Percentiles rank a stretch among this genome's conserved stretches.
These are phyloP conservation scores for Triplophysa yarkandensis DNA, from an alignment of 2,797 vertebrate species.

Conservation along the genomic window DNA sequence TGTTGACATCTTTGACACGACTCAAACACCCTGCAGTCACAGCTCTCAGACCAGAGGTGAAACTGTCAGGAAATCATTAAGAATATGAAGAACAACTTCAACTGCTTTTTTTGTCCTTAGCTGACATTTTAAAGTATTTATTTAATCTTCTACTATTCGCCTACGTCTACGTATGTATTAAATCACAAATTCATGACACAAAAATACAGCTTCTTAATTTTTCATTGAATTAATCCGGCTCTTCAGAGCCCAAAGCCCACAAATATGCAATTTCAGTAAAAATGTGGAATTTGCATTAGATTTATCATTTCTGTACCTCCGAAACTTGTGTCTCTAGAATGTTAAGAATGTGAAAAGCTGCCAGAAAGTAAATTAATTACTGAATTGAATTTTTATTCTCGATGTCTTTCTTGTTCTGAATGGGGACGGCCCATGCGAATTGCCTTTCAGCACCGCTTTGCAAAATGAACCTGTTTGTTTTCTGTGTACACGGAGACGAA, in stretches of 20 bases:
- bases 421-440: slow-evolving; percentile 7
- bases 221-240: too few species aligned
- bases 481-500: slow-evolving; percentile 28
- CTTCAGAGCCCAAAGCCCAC: too few species aligned
- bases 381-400: slow-evolving; percentile 33
- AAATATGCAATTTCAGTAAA: not conserved
- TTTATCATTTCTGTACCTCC: not conserved
- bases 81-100: not conserved
- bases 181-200: not conserved
- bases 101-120: not conserved
- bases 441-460: slow-evolving; percentile 19
- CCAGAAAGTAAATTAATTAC: slow-evolving; percentile 38
- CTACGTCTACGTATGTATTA: too few species aligned
- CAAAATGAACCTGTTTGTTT: slow-evolving; percentile 39
- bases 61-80: slow-evolving; percentile 11
- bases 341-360: slow-evolving; percentile 8
- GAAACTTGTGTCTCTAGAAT: not conserved
- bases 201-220: too few species aligned
- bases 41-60: not conserved
- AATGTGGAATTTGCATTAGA: not conserved
- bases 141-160: not conserved
- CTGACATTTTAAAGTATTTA: not conserved
- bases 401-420: slow-evolving; percentile 13
- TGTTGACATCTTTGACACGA: slow-evolving; percentile 28
- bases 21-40: not conserved